phyloP scores from a whole-genome alignment of 2,113 vertebrate genomes.

The Stictonetta naevosa region DNA sequence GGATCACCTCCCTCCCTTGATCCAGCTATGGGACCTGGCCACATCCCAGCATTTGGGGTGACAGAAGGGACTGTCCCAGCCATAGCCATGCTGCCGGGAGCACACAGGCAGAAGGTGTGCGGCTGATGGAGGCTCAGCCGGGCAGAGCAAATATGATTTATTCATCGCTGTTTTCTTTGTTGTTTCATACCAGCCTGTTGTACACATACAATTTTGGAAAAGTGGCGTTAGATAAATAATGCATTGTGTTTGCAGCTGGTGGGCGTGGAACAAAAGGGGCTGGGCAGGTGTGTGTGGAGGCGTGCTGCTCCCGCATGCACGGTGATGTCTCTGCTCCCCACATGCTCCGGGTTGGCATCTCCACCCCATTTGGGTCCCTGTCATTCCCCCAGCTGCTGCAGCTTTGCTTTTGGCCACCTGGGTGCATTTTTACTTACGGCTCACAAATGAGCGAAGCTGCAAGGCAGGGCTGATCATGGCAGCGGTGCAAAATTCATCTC shows the following conservation, averaged over 20 bases:
- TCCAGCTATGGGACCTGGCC: neutral
- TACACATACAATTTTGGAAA: conserved; percentile 18
- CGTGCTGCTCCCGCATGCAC: neutral
- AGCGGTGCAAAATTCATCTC: accelerated
- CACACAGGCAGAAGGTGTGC: neutral
- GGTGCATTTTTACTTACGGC: neutral
- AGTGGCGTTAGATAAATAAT: neutral
- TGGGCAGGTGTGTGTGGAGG: neutral
- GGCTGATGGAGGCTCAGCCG: neutral
- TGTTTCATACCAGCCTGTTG: neutral
- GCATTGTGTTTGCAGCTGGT: neutral
- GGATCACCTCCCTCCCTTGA: neutral
- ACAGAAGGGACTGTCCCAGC: accelerated
- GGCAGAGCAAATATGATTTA: conserved; percentile 30
- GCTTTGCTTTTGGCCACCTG: neutral
- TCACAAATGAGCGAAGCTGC: neutral
- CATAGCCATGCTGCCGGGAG: neutral
- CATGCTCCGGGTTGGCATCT: neutral
- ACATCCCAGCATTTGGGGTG: neutral
- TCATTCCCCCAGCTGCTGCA: neutral
- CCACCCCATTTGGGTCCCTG: accelerated
- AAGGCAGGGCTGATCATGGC: neutral
- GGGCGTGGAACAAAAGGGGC: neutral
- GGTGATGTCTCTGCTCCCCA: neutral
- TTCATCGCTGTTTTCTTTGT: conserved; percentile 34